Conservation (phyloP, 2,113 vertebrate genomes). For the Bos javanicus region DNA sequence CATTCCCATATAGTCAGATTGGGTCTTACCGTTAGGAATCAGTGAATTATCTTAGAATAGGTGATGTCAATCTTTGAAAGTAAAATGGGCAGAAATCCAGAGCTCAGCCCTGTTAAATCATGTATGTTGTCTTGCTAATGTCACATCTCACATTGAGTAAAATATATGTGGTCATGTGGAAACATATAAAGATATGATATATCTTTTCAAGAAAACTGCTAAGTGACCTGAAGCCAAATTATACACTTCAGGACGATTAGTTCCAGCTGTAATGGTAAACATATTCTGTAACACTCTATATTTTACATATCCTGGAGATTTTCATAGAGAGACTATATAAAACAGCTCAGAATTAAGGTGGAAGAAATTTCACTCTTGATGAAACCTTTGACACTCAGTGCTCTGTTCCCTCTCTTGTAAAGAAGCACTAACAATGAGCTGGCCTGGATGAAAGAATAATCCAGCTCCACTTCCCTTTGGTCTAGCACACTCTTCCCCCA, state of each 20-base stretch:
- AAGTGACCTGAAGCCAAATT: constrained; percentile 59
- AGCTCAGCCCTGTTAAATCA: background rate
- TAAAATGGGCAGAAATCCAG: constrained; percentile 39
- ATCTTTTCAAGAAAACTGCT: constrained; percentile 57
- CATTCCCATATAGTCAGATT: background rate
- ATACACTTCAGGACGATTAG: constrained; percentile 41
- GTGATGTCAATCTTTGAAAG: constrained; percentile 25
- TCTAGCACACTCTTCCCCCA: background rate
- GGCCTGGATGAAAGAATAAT: background rate
- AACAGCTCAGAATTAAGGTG: constrained; percentile 21
- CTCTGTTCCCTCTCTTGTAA: background rate
- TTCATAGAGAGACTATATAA: constrained; percentile 37
- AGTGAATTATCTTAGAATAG: constrained; percentile 8
- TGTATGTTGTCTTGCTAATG: constrained; percentile 56
- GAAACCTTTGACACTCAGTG: background rate
- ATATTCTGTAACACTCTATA: constrained; percentile 52
- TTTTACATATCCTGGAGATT: constrained; percentile 51
- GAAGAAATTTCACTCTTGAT: constrained; percentile 6
- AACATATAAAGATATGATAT: constrained; percentile 60
- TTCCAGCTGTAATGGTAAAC: constrained; percentile 72
- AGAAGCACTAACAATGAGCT: background rate
- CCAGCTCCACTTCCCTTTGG: background rate
- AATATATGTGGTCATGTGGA: constrained; percentile 52
- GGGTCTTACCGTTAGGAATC: background rate
- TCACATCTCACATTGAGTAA: constrained; percentile 58